Conservation (phyloP, 2,888 invertebrate genomes). For the Ommatoiulus sabulosus region DNA sequence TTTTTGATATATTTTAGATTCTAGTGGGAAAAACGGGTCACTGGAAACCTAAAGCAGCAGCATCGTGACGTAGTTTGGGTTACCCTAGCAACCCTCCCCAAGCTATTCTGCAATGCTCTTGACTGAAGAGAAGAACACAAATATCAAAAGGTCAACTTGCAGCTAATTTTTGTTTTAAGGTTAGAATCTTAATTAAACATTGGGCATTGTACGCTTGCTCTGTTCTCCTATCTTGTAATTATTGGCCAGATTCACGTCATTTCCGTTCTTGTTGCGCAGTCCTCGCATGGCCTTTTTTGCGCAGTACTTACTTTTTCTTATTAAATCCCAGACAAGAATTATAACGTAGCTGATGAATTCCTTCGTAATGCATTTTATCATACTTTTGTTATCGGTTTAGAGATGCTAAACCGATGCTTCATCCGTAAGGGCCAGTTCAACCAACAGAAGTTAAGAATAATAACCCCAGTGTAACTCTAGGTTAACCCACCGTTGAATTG, state of each 20-base stretch:
- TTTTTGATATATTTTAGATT: slow-evolving; percentile 36
- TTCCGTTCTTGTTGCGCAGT: background rate
- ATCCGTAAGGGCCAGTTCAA: too few relatives aligned
- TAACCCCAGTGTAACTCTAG: too few relatives aligned
- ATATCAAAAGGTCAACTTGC: slow-evolving; percentile 31
- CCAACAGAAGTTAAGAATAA: too few relatives aligned
- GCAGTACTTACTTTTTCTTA: background rate
- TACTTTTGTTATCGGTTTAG: too few relatives aligned
- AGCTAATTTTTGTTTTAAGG: slow-evolving; percentile 42
- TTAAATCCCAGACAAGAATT: background rate
- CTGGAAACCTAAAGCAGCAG: slow-evolving; percentile 20
- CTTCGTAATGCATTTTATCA: too few relatives aligned
- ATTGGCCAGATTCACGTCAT: background rate
- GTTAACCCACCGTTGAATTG: too few relatives aligned
- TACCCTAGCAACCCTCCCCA: slow-evolving; percentile 40
- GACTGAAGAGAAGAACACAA: slow-evolving; percentile 13
- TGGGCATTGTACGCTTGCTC: slow-evolving; percentile 32
- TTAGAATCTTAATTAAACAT: slow-evolving; percentile 42
- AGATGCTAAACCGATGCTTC: too few relatives aligned
- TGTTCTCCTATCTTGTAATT: background rate
- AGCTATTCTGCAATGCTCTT: slow-evolving; percentile 30
- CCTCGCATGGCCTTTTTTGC: background rate
- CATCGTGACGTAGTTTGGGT: slow-evolving; percentile 24
- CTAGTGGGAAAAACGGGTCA: slow-evolving; percentile 28
- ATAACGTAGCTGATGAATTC: background rate